Conservation (phyloP, 2,888 invertebrate species). For the Lypha dubia region DNA sequence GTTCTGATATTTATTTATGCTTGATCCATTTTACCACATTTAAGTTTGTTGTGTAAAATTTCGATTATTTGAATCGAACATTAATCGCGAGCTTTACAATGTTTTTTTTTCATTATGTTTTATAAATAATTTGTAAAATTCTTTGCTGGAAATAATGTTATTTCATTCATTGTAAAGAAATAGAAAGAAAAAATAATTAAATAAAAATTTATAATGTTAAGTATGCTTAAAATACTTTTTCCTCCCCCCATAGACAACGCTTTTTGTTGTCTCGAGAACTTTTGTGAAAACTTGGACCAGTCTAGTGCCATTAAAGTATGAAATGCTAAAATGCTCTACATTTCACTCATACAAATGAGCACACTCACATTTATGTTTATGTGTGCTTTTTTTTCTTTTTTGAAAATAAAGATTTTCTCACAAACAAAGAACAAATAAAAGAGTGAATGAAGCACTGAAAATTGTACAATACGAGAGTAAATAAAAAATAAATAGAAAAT, state of each 20-base stretch:
- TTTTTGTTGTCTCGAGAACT: slow-evolving; percentile 21
- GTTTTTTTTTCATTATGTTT: not conserved
- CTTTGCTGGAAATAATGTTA: not conserved
- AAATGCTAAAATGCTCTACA: slow-evolving; percentile 12
- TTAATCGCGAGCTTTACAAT: not conserved
- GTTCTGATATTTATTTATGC: no score
- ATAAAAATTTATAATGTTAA: no score
- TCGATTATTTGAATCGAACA: not conserved
- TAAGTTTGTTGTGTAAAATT: not conserved
- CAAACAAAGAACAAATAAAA: slow-evolving; percentile 32
- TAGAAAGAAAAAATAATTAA: not conserved
- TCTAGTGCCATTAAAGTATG: not conserved
- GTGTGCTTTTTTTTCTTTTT: not conserved
- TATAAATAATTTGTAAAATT: not conserved
- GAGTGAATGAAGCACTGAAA: not conserved
- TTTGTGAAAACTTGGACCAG: slow-evolving; percentile 6
- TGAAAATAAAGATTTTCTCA: not conserved
- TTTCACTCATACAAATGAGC: not conserved
- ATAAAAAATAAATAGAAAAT: not conserved
- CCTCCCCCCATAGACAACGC: not conserved
- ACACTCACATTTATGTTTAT: not conserved
- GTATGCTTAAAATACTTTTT: not conserved
- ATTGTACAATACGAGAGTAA: not conserved
- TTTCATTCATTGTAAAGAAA: not conserved
- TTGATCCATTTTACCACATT: no score